These are phyloP conservation scores for Bursaphelenchus mucronatus DNA, from an alignment of 1,140 invertebrate genomes.

Conservation along the genomic window DNA sequence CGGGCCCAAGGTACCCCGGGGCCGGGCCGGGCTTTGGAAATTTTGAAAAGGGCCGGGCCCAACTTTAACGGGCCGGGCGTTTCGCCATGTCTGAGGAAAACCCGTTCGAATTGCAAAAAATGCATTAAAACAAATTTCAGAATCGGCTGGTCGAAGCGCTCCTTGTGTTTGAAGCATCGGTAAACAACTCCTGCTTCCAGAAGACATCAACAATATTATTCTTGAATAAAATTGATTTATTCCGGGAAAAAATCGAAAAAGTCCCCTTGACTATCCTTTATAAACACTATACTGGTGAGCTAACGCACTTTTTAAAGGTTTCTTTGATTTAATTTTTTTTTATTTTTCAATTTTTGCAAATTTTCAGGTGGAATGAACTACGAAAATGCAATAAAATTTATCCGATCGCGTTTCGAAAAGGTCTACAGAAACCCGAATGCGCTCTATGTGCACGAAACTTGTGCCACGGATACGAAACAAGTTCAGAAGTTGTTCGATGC, in stretches of 20 bases:
- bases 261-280: slow-evolving; percentile 31
- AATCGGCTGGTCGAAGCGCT: slow-evolving; percentile 63
- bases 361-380: slow-evolving; percentile 45
- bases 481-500: slow-evolving; percentile 36
- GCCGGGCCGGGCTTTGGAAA: no score
- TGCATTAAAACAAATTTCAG: slow-evolving; percentile 50
- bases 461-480: slow-evolving; percentile 29
- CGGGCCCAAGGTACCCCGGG: no score
- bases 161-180: slow-evolving; percentile 62
- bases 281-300: slow-evolving; percentile 30
- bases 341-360: neutral
- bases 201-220: slow-evolving; percentile 61
- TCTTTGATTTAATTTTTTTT: slow-evolving; percentile 31
- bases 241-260: slow-evolving; percentile 64
- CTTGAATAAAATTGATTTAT: slow-evolving; percentile 64
- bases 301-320: neutral
- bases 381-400: slow-evolving; percentile 38
- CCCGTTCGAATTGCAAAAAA: no score
- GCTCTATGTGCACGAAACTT: slow-evolving; percentile 39
- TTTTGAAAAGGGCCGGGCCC: no score
- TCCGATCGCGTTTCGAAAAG: slow-evolving; percentile 37
- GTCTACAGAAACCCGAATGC: slow-evolving; percentile 47
- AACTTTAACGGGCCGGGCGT: no score
- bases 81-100: no score
- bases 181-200: slow-evolving; percentile 62